Base-by-base conservation (phyloP, 1,140 invertebrate species). In the Heterodera carotae region DNA sequence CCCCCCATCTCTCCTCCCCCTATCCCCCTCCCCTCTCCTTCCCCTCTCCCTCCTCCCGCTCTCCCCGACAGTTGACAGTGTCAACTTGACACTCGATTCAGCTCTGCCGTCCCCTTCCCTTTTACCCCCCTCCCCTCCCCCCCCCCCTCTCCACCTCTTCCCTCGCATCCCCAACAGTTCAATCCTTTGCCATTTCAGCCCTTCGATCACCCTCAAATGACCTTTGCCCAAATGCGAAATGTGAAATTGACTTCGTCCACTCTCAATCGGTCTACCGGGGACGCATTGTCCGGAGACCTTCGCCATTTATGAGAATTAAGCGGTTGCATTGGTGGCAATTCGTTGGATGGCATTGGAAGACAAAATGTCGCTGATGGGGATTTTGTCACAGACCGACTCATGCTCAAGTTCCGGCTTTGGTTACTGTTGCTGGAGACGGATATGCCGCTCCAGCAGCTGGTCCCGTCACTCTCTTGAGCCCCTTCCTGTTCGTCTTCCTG, bases 221-320 rank as follows among this genome's bases (percentile, higher is more conserved):
- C 56, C 72, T 39, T 64, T 64, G 27, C 64, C 39, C 59, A 34
- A 36, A 74, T 43, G 36, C 72, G 56, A 62, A 74, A 74, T 29
- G 72, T 74, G 53, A 74, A 74, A 39, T 74, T 33, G 33, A 74
- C 72, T 74, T 74, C 72, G 64, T 74, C 72, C n/a, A 74, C 72
- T 29, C 33, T 64, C 29, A 74, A 62, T 66, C 64, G 43, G 64
- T 74, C 72, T 29, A 74, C n/a, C 15, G 72, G 56, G n/a, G 56
- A 74, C 15, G 33, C 33, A 31, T 34, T 74, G 53, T 74, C 72
- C 12, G n/a, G 29, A 15, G 62, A 66, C 48, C 39, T 31, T 64
- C 72, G n/a, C 56, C 64, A 74, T 31, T 74, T 34, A 22, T 53
- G 36, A n/a, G 6, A 31, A 15, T 27, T 74, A 25, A 31, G 72